phyloP scores from a whole-genome alignment of 2,888 invertebrate genomes.

The Megaustenia siamemsis region DNA sequence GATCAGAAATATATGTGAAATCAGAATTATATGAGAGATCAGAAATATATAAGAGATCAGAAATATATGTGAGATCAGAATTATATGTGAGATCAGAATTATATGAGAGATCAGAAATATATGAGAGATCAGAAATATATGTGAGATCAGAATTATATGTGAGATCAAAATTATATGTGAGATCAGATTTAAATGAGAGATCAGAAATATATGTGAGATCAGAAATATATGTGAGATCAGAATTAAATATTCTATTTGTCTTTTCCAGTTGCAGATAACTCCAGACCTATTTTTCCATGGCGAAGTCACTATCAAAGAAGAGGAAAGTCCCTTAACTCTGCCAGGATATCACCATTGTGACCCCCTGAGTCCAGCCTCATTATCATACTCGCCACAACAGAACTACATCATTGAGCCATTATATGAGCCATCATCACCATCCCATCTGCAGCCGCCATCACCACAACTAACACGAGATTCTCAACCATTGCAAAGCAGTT shows the following conservation, averaged over 20 bases:
- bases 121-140: no score
- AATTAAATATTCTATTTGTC: neutral
- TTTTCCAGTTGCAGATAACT: constrained; percentile 38
- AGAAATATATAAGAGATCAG: no score
- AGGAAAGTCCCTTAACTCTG: constrained; percentile 23
- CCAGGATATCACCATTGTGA: constrained; percentile 19
- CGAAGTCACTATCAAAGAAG: constrained; percentile 38
- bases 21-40: no score
- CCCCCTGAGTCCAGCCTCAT: constrained; percentile 15
- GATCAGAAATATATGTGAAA: no score
- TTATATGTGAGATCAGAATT: no score
- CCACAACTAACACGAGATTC: neutral
- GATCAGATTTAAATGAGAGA: no score
- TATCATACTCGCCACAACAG: constrained; percentile 32
- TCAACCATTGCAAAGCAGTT: neutral
- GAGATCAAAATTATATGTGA: no score
- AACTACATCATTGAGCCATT: constrained; percentile 30
- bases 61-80: no score
- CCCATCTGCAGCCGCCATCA: neutral
- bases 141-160: no score
- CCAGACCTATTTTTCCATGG: constrained; percentile 12
- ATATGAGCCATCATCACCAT: neutral
- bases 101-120: no score
- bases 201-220: no score
- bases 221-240: no score